Conservation (phyloP, 2,888 invertebrate species). For the Pelosia muscerda region DNA sequence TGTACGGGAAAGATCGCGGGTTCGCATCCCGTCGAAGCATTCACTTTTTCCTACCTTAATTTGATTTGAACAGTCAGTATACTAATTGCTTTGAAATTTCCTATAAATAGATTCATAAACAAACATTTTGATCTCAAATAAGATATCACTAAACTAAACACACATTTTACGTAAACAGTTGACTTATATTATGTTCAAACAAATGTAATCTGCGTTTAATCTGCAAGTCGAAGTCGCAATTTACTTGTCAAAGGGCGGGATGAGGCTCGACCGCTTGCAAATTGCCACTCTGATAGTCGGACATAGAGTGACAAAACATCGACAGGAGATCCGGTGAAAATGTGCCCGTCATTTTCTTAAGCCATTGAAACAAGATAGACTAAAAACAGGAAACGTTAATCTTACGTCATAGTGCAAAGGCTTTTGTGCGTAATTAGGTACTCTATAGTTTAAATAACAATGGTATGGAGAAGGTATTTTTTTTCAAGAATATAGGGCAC, state of each 20-base stretch:
- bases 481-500: no score
- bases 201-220: conserved; percentile 68
- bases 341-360: not conserved
- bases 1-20: no score
- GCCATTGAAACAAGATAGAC: not conserved
- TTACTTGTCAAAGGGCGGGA: conserved; percentile 70
- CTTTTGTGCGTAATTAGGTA: no score
- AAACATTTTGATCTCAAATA: not conserved
- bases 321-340: conserved; percentile 5
- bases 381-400: not conserved
- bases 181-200: conserved; percentile 42
- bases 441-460: no score
- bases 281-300: conserved; percentile 58
- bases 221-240: conserved; percentile 63
- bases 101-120: no score
- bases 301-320: conserved; percentile 31
- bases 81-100: no score
- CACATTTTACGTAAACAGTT: conserved; percentile 7
- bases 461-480: no score
- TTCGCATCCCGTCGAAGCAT: no score
- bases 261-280: conserved; percentile 61
- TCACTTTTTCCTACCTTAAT: no score
- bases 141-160: not conserved
- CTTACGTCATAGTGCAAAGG: not conserved
- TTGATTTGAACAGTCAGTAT: no score